Percentiles rank a stretch among this genome's conserved stretches.
Evolutionary conservation across 2,888 invertebrate species (phyloP).

Genomic region (Koerneria pararmatus): DNA sequence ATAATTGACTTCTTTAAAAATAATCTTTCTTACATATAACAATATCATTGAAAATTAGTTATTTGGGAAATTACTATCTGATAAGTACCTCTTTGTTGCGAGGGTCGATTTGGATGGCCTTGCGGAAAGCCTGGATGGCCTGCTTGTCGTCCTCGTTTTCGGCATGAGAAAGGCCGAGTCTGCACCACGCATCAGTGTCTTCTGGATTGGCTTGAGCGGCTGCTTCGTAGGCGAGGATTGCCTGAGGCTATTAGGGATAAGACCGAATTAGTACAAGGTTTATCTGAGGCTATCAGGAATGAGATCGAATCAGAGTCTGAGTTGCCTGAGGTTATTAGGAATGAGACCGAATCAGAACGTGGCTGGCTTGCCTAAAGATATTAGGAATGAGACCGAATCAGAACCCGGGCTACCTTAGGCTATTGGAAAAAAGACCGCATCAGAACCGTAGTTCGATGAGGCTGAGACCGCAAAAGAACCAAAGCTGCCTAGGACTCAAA

Average conservation of each 20-base stretch:
- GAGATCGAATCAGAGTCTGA: slow-evolving; percentile 66
- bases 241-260: neutral
- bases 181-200: slow-evolving; percentile 70
- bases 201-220: slow-evolving; percentile 68
- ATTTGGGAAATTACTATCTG: no score
- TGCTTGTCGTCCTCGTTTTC: slow-evolving; percentile 94
- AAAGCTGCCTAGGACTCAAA: no score
- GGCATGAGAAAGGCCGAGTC: slow-evolving; percentile 79
- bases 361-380: slow-evolving; percentile 71
- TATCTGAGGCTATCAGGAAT: slow-evolving; percentile 61
- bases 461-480: no score
- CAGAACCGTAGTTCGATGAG: no score
- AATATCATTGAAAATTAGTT: no score
- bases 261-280: slow-evolving; percentile 73
- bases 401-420: slow-evolving; percentile 72
- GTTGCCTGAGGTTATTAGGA: slow-evolving; percentile 67
- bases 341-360: no score
- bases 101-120: slow-evolving; percentile 61
- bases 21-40: no score
- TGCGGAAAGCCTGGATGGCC: slow-evolving; percentile 85
- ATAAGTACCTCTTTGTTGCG: slow-evolving; percentile 38
- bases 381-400: neutral
- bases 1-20: no score
- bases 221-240: slow-evolving; percentile 91
- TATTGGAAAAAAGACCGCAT: neutral